Evolutionary conservation across 2,797 vertebrate genomes (phyloP).

Genomic region (Sciaenops ocellatus): DNA sequence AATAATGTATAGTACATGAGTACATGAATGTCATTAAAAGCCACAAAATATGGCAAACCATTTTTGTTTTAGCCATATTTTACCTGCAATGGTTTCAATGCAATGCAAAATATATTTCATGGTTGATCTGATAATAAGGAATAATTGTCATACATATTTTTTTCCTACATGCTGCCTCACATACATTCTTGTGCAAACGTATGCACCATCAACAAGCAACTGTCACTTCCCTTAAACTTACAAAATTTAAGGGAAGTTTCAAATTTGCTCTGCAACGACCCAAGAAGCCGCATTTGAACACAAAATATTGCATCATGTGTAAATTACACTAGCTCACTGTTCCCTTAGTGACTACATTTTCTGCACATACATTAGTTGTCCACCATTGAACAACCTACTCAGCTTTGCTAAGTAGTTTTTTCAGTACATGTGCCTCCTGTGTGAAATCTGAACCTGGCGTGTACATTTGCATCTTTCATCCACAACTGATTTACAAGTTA

Average conservation of each 20-base stretch:
- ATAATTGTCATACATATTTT: not conserved
- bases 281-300: constrained; percentile 9
- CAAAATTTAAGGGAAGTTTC: not conserved
- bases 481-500: constrained; percentile 77
- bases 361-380: not conserved
- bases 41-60: not conserved
- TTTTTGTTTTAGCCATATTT: not conserved
- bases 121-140: not conserved
- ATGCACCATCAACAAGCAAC: constrained; percentile 5
- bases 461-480: constrained; percentile 73
- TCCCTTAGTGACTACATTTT: constrained; percentile 7
- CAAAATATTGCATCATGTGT: constrained; percentile 3
- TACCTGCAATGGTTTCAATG: not conserved
- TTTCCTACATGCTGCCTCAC: not conserved
- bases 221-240: not conserved
- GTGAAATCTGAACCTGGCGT: constrained; percentile 46
- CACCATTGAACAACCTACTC: not conserved
- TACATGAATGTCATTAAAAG: not conserved
- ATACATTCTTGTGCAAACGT: not conserved
- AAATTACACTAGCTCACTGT: not conserved
- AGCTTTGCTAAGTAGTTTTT: constrained; percentile 4
- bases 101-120: not conserved
- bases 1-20: not conserved
- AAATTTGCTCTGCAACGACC: not conserved
- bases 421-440: constrained; percentile 2